These are phyloP conservation scores for Cebus imitator DNA, from an alignment of 2,113 vertebrate genomes.

Conservation along the genomic window DNA sequence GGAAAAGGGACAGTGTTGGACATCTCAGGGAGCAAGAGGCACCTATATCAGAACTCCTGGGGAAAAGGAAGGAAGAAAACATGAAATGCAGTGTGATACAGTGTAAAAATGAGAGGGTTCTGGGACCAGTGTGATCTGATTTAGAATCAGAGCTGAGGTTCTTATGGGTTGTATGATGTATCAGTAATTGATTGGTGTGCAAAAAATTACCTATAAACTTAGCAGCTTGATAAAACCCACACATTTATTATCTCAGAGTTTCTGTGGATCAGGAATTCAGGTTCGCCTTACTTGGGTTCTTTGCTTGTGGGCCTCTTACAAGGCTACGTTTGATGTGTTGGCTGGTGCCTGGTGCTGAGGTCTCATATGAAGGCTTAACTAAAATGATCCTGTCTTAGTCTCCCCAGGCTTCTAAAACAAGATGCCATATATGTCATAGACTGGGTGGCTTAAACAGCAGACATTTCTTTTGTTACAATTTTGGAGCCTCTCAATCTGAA, in stretches of 20 bases:
- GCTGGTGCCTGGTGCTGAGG: neutral
- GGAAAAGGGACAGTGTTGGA: neutral
- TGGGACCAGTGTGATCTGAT: neutral
- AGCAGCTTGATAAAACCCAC: neutral
- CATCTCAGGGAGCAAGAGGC: neutral
- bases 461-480: neutral
- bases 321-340: neutral
- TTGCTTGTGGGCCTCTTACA: neutral
- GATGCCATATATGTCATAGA: neutral
- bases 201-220: neutral
- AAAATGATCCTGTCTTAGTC: neutral
- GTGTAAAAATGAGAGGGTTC: neutral
- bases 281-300: neutral
- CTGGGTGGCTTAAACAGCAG: neutral
- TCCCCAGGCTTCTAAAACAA: neutral
- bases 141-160: constrained; percentile 6
- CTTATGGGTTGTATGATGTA: neutral
- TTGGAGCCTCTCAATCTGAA: neutral
- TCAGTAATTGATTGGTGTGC: neutral
- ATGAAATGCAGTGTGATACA: neutral
- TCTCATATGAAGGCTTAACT: neutral
- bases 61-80: neutral
- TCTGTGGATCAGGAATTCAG: neutral
- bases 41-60: neutral
- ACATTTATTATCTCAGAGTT: neutral